Evolutionary conservation across 1,140 invertebrate genomes (phyloP).

Genomic region (Sitophilus oryzae): DNA sequence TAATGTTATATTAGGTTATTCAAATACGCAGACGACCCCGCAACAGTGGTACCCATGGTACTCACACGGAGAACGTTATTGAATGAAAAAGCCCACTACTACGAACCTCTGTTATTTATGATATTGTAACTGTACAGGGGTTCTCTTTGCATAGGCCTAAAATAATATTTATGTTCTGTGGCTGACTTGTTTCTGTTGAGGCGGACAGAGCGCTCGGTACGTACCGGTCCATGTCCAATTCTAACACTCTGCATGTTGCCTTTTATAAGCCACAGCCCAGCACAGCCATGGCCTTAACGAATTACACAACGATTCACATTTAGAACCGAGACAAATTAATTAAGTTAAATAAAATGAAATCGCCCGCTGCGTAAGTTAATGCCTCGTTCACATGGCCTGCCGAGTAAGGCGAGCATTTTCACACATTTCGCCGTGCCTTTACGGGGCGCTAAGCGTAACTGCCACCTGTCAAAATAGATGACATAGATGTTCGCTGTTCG

Average conservation of each 20-base stretch:
- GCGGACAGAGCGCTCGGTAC: no score
- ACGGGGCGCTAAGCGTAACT: not conserved
- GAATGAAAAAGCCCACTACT: not conserved
- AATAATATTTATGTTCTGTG: not conserved
- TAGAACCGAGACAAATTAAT: constrained; percentile 1
- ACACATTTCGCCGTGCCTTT: not conserved
- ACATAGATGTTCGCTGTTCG: not conserved
- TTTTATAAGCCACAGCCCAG: not conserved
- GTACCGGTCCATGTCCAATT: not conserved
- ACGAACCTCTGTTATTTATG: not conserved
- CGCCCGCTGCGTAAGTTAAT: not conserved
- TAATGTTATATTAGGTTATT: no score
- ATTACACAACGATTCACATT: not conserved
- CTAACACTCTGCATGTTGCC: not conserved
- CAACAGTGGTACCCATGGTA: no score
- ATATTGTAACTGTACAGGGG: not conserved
- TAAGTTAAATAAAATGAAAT: constrained; percentile 3
- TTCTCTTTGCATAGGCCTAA: not conserved
- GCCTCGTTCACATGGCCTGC: not conserved
- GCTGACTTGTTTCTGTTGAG: no score
- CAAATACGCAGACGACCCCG: no score
- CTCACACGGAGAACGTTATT: no score
- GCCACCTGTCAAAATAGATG: constrained; percentile 1
- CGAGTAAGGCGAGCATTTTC: not conserved
- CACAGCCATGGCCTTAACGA: not conserved